Evolutionary conservation across 2,888 invertebrate species (phyloP), one percentile per base, ranked within the genome.

Genomic region (Rapana venosa): DNA sequence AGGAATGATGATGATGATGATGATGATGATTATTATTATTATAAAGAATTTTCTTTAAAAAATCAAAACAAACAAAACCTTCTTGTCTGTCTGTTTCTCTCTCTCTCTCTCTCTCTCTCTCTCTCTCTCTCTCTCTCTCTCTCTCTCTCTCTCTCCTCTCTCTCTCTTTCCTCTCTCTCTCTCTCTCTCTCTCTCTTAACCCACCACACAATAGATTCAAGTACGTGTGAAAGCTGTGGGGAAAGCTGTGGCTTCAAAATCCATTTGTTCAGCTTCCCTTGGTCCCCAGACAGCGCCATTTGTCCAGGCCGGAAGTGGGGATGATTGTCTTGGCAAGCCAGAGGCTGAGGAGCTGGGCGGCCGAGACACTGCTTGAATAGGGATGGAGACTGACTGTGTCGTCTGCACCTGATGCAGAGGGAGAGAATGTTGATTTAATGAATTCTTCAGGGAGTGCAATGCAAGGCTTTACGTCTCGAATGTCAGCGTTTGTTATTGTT

Each of bases 281-380:
- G 0, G 8, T 35, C 5, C 13, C 86, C 66, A 86, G 61, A 66
- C 61, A 35, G 61, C 86, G 22, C 58, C 58, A 66, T 61, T 86
- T 56, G 32, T 86, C 56, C n/a, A 22, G 85, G 85, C 32, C 61
- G 86, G 66, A 86, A 86, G n/a, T 86, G 61, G 58, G 22, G 35
- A 11, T 66, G 86, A 86, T 86, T 86, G 86, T 86, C 66, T 86
- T 17, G 86, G 86, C 86, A 15, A 86, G 66, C 86, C 86, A 36
- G 86, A 35, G 66, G 32, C 35, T 86, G 30, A 66, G 22, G 86
- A 26, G 86, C 30, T 26, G 58, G 86, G 58, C n/a, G 61, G 30
- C 86, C 35, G 86, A 86, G 86, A 86, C 66, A 35, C 35, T 15
- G 86, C 20, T 35, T 22, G 66, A 86, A 35, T 66, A 35, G 66